Evolutionary conservation across 2,113 vertebrate species (phyloP), one percentile per base, ranked within the genome.

Genomic region (Kryptolebias marmoratus): DNA sequence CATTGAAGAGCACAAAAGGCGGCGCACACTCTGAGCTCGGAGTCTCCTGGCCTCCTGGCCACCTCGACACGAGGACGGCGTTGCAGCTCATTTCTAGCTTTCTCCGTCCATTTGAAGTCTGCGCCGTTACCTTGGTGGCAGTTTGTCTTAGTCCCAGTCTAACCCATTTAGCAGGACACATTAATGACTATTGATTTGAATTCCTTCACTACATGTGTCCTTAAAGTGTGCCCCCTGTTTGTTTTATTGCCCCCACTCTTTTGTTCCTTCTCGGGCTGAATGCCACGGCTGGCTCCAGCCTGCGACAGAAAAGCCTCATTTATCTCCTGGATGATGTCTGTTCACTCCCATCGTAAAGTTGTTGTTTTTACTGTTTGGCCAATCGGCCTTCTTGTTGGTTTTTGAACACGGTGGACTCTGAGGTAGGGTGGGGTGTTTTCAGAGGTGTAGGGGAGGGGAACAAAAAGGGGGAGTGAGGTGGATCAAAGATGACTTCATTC

Each of bases 71-170:
- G 9, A 77, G 79, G 70, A 50, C 0, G 1, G 54, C 57, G 54
- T 13, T 45, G 59, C 31, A 53, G 81, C 83, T 70, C 82, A 48
- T 57, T 36, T 32, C 73, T 60, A 85, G 63, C 60, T 75, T 75
- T 73, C 64, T 68, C 64, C 65, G 58, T 71, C 78, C 58, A 77
- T 47, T 64, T 71, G 14, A 53, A 42, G 87, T 67, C 68, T 74
- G 64, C 28, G 12, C 59, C n/a, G 89, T 92, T 89, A 76, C 88
- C 88, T 64, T 64, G 87, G 88, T 75, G 88, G 81, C 89, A 27
- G 44, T 56, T 67, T 44, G 50, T 32, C 69, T 55, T 79, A 87
- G 88, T 73, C n/a, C 7, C 66, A 2, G 27, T 62, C 63, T 61
- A 64, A 64, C 65, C 42, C 61, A 42, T 10, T 65, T 69, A 75